These are phyloP conservation scores for Salmo trutta DNA, from an alignment of 2,797 vertebrate genomes.

Conservation along the genomic window DNA sequence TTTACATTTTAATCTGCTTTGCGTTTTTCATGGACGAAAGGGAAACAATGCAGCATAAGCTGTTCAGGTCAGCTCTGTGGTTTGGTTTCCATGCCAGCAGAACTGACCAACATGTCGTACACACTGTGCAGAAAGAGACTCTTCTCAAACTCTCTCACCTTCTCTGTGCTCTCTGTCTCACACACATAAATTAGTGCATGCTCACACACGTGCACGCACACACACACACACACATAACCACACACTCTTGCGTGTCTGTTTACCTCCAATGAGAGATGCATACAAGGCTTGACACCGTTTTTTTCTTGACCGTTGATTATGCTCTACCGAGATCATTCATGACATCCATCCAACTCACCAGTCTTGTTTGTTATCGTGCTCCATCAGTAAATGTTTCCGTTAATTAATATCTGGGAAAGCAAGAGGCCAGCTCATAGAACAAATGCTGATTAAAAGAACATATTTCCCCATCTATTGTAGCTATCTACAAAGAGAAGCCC, in stretches of 20 bases:
- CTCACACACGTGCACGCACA: not conserved
- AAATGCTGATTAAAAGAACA: constrained; percentile 87
- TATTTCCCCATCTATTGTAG: constrained; percentile 86
- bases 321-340: constrained; percentile 24
- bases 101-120: constrained; percentile 42
- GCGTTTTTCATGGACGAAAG: constrained; percentile 54
- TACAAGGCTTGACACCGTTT: not conserved
- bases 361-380: not conserved
- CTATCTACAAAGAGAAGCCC: constrained; percentile 82
- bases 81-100: constrained; percentile 63
- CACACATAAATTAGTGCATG: constrained; percentile 2
- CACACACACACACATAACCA: not conserved
- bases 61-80: constrained; percentile 68
- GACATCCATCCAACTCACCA: constrained; percentile 8
- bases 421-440: constrained; percentile 83
- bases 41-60: constrained; percentile 71
- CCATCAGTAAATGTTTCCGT: not conserved
- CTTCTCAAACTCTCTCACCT: constrained; percentile 15
- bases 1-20: constrained; percentile 76
- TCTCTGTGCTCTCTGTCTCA: constrained; percentile 1
- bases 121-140: constrained; percentile 21
- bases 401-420: constrained; percentile 75
- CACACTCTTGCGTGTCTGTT: not conserved
- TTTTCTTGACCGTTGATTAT: not conserved
- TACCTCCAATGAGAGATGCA: not conserved